A percentile compares a stretch with the other conserved stretches of the same genome.
phyloP scores from a whole-genome alignment of 2,888 invertebrate genomes.

The Drosophila conformis region DNA sequence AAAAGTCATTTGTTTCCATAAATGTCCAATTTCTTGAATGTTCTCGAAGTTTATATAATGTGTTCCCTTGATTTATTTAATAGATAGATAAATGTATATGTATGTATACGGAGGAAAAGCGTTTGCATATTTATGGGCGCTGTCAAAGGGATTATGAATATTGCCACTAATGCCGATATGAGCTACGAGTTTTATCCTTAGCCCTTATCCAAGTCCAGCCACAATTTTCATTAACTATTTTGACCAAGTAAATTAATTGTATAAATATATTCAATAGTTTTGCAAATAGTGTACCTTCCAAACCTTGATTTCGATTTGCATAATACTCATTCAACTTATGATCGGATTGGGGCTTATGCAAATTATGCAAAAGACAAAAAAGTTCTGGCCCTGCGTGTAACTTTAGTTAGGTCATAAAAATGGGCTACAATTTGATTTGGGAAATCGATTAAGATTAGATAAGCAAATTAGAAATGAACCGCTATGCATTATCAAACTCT shows the following conservation, averaged over 20 bases:
- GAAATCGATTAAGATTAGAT: background rate
- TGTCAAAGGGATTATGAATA: constrained; percentile 47
- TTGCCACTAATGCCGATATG: constrained; percentile 32
- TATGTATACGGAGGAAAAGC: constrained; percentile 6
- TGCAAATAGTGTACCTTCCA: background rate
- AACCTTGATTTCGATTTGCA: background rate
- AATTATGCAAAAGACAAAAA: background rate
- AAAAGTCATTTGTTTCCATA: constrained; percentile 72
- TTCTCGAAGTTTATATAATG: constrained; percentile 59
- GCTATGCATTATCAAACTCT: background rate
- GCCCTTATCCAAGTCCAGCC: constrained; percentile 31
- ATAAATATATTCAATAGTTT: background rate
- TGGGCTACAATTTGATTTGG: background rate
- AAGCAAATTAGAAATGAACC: background rate
- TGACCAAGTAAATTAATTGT: background rate
- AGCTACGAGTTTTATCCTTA: constrained; percentile 2
- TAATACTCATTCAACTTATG: background rate
- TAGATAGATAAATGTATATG: constrained; percentile 21
- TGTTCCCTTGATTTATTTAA: constrained; percentile 65
- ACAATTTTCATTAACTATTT: background rate
- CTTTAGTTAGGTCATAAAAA: background rate
- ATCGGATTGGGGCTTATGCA: background rate
- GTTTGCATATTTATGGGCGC: constrained; percentile 56
- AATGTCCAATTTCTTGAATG: constrained; percentile 60
- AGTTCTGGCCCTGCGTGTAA: background rate